These are phyloP conservation scores for Zeugodacus cucurbitae DNA, from an alignment of 1,140 invertebrate species.

Conservation along the genomic window DNA sequence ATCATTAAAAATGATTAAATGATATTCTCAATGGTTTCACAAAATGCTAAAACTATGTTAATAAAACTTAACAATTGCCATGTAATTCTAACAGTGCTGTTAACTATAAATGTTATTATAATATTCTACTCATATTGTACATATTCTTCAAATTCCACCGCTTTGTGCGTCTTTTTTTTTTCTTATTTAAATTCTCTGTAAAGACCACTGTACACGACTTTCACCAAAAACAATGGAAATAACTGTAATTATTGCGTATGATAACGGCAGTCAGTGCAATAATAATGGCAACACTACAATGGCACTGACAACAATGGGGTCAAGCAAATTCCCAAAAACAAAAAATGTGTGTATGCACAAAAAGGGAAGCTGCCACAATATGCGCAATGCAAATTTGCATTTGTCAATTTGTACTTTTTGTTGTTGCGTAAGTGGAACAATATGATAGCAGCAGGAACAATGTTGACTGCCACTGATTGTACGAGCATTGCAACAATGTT, in stretches of 20 bases:
- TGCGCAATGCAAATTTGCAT: constrained; percentile 11
- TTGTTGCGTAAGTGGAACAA: background rate
- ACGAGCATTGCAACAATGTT: background rate
- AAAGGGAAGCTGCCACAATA: background rate
- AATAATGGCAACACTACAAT: constrained; percentile 24
- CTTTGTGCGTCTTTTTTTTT: too few relatives aligned
- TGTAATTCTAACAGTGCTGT: too few relatives aligned
- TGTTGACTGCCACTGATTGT: background rate
- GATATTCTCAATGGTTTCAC: too few relatives aligned
- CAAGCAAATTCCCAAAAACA: background rate
- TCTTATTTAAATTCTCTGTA: too few relatives aligned
- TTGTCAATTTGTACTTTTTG: background rate
- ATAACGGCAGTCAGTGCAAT: constrained; percentile 11
- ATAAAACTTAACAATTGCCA: too few relatives aligned
- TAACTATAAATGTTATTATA: too few relatives aligned
- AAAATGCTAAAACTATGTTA: too few relatives aligned
- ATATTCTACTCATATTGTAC: too few relatives aligned
- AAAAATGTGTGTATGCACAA: background rate
- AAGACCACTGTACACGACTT: background rate
- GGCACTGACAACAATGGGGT: background rate
- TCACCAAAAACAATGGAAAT: background rate
- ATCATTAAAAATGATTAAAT: too few relatives aligned
- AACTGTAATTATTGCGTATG: constrained; percentile 24
- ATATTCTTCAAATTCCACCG: too few relatives aligned
- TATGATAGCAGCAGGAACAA: constrained; percentile 3